These are phyloP conservation scores for Myanophis thanlyinensis DNA, from an alignment of 2,113 vertebrate genomes.

Conservation along the genomic window DNA sequence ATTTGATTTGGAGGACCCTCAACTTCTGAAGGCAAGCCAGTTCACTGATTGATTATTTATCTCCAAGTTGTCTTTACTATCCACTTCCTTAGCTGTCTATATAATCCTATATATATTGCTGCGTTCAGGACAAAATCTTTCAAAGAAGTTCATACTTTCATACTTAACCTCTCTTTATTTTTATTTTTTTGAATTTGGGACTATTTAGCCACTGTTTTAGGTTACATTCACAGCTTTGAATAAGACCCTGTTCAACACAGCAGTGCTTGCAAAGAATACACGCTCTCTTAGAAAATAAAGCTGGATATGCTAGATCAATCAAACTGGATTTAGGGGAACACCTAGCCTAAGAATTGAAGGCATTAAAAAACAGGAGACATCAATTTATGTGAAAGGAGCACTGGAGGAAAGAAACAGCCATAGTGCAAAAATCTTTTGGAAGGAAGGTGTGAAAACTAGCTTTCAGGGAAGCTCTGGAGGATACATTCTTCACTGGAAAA, in stretches of 20 bases:
- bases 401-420: neutral
- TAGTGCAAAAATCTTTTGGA: neutral
- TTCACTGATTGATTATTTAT: neutral
- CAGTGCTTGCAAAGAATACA: neutral
- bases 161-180: neutral
- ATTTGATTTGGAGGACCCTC: neutral
- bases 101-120: neutral
- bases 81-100: neutral
- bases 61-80: neutral
- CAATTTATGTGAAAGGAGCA: neutral
- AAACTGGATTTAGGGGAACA: neutral
- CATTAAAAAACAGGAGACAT: neutral
- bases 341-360: neutral
- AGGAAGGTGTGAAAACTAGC: neutral
- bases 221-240: neutral
- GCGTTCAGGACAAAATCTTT: neutral
- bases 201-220: neutral
- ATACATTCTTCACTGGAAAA: neutral
- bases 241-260: neutral
- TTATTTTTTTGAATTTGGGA: neutral
- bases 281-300: neutral
- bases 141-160: neutral
- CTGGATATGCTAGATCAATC: neutral
- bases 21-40: neutral
- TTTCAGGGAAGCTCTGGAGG: neutral